Conservation (phyloP, 1,140 invertebrate genomes). For the Sitobion miscanthi region DNA sequence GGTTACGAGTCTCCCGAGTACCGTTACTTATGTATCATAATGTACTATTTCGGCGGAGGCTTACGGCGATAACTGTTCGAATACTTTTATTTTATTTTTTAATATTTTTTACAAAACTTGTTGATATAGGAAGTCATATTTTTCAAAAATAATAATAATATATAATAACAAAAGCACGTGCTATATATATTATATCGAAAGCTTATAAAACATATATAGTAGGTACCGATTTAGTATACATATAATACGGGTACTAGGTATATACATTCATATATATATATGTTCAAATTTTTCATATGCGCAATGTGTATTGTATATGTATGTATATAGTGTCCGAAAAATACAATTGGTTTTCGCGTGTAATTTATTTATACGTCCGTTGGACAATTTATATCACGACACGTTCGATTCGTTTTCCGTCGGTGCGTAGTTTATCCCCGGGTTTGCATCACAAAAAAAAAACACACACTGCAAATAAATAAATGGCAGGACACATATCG, state of each 20-base stretch:
- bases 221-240: neutral
- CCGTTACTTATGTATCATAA: slow-evolving; percentile 45
- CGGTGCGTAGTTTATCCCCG: neutral
- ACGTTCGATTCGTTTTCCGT: neutral
- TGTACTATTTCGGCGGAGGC: slow-evolving; percentile 28
- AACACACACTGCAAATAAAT: neutral
- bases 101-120: neutral
- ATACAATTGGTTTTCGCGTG: neutral
- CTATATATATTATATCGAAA: neutral
- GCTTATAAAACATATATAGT: neutral
- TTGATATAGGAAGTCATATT: slow-evolving; percentile 18
- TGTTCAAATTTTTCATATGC: neutral
- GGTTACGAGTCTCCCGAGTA: slow-evolving; percentile 45
- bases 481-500: neutral
- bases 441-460: neutral
- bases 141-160: neutral
- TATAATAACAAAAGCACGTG: neutral
- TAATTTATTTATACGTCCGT: slow-evolving; percentile 8
- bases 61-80: neutral
- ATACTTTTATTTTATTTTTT: slow-evolving; percentile 35
- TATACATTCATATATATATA: neutral
- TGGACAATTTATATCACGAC: neutral
- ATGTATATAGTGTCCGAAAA: neutral
- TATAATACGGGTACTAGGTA: neutral
- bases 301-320: neutral